Conservation (phyloP, 2,888 invertebrate species). For the Sipunculus nudus region DNA sequence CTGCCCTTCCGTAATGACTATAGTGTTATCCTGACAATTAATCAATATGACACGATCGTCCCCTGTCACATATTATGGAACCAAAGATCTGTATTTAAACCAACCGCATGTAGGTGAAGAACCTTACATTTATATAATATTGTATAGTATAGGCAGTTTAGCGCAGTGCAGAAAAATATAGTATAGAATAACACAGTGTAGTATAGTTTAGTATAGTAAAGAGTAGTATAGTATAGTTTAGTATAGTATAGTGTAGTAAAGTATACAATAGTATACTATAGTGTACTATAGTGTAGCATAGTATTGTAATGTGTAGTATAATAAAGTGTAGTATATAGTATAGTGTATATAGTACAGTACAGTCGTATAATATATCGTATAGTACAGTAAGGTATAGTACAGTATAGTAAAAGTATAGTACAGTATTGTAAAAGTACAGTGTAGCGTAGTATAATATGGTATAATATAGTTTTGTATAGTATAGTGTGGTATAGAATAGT, state of each 20-base stretch:
- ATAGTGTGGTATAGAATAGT: neutral
- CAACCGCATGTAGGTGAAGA: too few species aligned
- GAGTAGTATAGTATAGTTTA: neutral
- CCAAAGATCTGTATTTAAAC: too few species aligned
- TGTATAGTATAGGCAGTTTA: constrained; percentile 1
- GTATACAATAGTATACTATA: neutral
- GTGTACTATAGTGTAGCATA: neutral
- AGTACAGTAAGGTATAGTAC: neutral
- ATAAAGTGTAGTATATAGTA: neutral
- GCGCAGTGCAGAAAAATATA: neutral
- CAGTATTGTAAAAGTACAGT: constrained; percentile 4
- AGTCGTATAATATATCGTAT: neutral
- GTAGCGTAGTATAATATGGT: constrained; percentile 3
- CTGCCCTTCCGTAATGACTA: too few species aligned
- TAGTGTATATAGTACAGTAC: neutral
- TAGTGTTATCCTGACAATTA: too few species aligned
- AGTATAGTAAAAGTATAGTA: constrained; percentile 4
- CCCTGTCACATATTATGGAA: too few species aligned
- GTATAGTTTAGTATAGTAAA: neutral
- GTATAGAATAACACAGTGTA: neutral
- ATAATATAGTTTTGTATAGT: constrained; percentile 4
- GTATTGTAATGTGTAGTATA: neutral
- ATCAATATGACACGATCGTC: too few species aligned
- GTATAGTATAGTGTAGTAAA: neutral
- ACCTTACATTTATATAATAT: too few species aligned